These are phyloP conservation scores for Cylloceria caligata DNA, from an alignment of 2,888 invertebrate genomes.

Conservation along the genomic window DNA sequence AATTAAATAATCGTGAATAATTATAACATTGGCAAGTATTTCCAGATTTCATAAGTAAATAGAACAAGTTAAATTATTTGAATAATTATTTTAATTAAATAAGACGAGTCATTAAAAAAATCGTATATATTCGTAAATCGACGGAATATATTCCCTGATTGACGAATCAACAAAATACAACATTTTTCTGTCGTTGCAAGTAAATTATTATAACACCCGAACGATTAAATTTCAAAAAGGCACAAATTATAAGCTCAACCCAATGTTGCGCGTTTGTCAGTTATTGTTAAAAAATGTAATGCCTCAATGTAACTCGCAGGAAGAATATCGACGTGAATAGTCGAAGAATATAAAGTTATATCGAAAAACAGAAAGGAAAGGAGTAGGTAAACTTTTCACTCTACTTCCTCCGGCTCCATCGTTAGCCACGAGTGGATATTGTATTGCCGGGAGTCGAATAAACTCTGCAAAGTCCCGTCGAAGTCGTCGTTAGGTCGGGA, in stretches of 20 bases:
- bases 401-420: slow-evolving; percentile 20
- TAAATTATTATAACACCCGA: neutral
- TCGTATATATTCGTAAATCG: too few species aligned
- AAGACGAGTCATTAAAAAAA: neutral
- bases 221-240: too few species aligned
- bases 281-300: neutral
- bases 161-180: too few species aligned
- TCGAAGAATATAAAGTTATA: slow-evolving; percentile 29
- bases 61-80: too few species aligned
- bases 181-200: neutral
- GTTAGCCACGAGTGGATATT: slow-evolving; percentile 60
- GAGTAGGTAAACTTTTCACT: slow-evolving; percentile 24
- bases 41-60: neutral
- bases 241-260: too few species aligned
- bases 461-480: slow-evolving; percentile 47
- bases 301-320: neutral
- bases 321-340: slow-evolving; percentile 13
- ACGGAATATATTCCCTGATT: too few species aligned
- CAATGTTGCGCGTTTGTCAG: neutral
- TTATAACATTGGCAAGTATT: neutral
- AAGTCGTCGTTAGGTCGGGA: slow-evolving; percentile 49
- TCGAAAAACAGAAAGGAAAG: slow-evolving; percentile 23
- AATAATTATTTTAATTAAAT: too few species aligned
- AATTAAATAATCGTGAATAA: neutral
- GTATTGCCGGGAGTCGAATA: slow-evolving; percentile 36